Conservation (phyloP, 1,140 invertebrate genomes). For the Trachymyrmex cornetzi region DNA sequence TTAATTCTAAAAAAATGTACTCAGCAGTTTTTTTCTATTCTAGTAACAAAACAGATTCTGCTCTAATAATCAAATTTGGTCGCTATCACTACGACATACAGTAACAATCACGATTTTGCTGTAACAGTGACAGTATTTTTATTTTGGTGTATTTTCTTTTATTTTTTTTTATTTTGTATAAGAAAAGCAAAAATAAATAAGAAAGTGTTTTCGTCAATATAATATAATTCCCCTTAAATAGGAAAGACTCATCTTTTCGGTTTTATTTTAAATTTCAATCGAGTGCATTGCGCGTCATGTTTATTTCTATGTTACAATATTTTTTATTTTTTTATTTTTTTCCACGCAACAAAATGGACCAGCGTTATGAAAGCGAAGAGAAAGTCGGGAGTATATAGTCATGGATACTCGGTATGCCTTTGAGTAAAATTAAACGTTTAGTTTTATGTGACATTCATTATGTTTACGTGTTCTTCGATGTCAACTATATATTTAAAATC, state of each 20-base stretch:
- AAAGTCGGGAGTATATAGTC: background rate
- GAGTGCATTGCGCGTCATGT: background rate
- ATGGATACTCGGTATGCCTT: slow-evolving; percentile 17
- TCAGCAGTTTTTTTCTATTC: too few relatives aligned
- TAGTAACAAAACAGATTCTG: too few relatives aligned
- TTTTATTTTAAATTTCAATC: slow-evolving; percentile 21
- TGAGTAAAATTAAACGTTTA: slow-evolving; percentile 30
- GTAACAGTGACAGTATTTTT: too few relatives aligned
- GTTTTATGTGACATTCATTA: slow-evolving; percentile 22
- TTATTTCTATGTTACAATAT: background rate
- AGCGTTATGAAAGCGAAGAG: background rate
- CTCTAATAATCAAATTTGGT: too few relatives aligned
- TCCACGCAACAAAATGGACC: background rate
- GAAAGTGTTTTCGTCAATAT: too few relatives aligned
- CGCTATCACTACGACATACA: too few relatives aligned
- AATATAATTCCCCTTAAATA: too few relatives aligned
- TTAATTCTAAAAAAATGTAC: too few relatives aligned
- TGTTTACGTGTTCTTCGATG: background rate
- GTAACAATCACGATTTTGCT: too few relatives aligned
- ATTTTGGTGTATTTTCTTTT: background rate
- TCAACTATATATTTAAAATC: slow-evolving; percentile 19
- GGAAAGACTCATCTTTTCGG: background rate
- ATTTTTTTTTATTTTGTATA: background rate
- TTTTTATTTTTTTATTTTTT: slow-evolving; percentile 21
- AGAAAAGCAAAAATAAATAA: too few relatives aligned